Conservation (phyloP, 2,797 vertebrate genomes). For the Erpetoichthys calabaricus region DNA sequence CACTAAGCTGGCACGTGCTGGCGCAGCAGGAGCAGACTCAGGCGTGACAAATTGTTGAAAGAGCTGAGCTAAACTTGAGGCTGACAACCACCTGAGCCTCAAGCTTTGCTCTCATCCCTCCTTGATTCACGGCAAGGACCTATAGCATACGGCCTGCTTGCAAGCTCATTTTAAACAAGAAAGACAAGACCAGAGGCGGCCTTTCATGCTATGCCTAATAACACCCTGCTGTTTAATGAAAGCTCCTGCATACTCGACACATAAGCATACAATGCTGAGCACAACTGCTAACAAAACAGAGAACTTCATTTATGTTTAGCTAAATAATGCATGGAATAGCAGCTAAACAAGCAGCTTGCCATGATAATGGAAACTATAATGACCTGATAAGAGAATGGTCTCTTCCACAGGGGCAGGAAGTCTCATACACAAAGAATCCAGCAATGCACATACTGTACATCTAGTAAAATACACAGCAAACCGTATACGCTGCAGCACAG, state of each 20-base stretch:
- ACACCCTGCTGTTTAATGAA: slow-evolving; percentile 36
- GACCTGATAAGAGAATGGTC: slow-evolving; percentile 13
- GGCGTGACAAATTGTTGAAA: slow-evolving; percentile 93
- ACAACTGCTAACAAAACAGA: slow-evolving; percentile 17
- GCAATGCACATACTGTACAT: slow-evolving; percentile 1
- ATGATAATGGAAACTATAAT: slow-evolving; percentile 13
- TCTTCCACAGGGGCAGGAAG: slow-evolving; percentile 7
- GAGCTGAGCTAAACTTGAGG: slow-evolving; percentile 61
- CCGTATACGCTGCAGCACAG: too few species aligned
- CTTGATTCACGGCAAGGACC: slow-evolving; percentile 34
- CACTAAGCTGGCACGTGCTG: slow-evolving; percentile 81
- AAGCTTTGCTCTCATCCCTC: slow-evolving; percentile 27
- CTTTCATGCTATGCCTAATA: slow-evolving; percentile 28
- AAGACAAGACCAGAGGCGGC: slow-evolving; percentile 26
- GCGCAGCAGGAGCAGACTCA: slow-evolving; percentile 72
- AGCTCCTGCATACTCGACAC: slow-evolving; percentile 17
- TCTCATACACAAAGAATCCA: slow-evolving; percentile 17
- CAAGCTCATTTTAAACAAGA: slow-evolving; percentile 25
- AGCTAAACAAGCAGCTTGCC: neutral
- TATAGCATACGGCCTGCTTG: slow-evolving; percentile 27
- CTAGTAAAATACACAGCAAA: neutral
- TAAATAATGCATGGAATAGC: slow-evolving; percentile 8
- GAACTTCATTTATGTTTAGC: slow-evolving; percentile 2
- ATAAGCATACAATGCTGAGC: slow-evolving; percentile 12
- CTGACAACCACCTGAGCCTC: slow-evolving; percentile 87